phyloP scores from a whole-genome alignment of 2,113 vertebrate species.

The Hiodon tergisus region DNA sequence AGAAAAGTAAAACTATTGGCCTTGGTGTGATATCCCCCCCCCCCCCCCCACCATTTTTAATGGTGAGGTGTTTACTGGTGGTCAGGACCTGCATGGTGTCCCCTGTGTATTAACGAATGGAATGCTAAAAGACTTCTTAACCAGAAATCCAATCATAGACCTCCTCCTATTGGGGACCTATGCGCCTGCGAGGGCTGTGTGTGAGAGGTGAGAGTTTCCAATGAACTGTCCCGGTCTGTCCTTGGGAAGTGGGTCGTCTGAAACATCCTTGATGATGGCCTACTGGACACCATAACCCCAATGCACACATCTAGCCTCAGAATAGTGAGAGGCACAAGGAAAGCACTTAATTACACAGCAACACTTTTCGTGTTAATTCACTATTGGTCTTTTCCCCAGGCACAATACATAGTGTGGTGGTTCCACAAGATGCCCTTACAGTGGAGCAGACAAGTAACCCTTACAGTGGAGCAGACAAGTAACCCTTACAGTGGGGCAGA shows the following conservation, averaged over 20 bases:
- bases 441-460: too few species aligned
- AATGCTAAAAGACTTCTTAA: conserved; percentile 24
- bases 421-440: too few species aligned
- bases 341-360: conserved; percentile 15
- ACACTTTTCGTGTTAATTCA: too few species aligned
- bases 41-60: too few species aligned
- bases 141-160: conserved; percentile 48
- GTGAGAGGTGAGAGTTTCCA: not conserved
- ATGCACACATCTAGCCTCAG: conserved; percentile 56
- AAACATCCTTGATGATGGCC: conserved; percentile 30
- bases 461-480: too few species aligned
- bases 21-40: conserved; percentile 14
- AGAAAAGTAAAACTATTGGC: conserved; percentile 28
- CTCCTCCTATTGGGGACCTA: not conserved
- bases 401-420: too few species aligned
- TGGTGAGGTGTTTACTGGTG: conserved; percentile 10
- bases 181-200: conserved; percentile 27
- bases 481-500: too few species aligned
- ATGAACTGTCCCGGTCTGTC: conserved; percentile 40
- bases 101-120: conserved; percentile 36
- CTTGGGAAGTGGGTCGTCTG: conserved; percentile 42
- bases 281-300: conserved; percentile 48
- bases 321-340: conserved; percentile 60
- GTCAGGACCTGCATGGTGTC: conserved; percentile 4
- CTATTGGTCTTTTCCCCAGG: too few species aligned